Percentiles rank a stretch among this genome's conserved stretches.
These are phyloP conservation scores for Mimachlamys varia DNA, from an alignment of 2,888 invertebrate genomes.

Conservation along the genomic window DNA sequence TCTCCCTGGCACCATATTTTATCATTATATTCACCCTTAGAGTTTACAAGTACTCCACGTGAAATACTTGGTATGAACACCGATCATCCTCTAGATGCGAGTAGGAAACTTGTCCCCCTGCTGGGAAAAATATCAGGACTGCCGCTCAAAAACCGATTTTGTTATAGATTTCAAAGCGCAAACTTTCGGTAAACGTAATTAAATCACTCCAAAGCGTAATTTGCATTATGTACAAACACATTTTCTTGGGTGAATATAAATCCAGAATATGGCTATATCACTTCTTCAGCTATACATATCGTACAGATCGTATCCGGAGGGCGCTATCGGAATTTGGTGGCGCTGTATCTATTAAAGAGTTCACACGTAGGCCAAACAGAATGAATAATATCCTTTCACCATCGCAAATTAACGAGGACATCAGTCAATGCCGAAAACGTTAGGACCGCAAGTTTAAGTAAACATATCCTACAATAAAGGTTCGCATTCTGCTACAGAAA, in stretches of 20 bases:
- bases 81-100: not conserved
- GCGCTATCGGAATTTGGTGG: not conserved
- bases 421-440: not conserved
- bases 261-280: not conserved
- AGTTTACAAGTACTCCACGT: not conserved
- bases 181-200: not conserved
- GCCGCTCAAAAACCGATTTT: not conserved
- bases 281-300: not conserved
- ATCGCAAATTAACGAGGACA: constrained; percentile 15
- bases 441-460: not conserved
- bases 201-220: not conserved
- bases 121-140: not conserved
- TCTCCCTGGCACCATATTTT: not conserved
- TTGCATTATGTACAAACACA: not conserved
- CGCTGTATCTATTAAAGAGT: not conserved
- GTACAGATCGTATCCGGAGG: not conserved
- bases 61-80: not conserved
- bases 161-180: not conserved
- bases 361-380: constrained; percentile 25
- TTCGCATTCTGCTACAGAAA: not conserved
- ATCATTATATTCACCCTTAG: not conserved
- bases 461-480: not conserved
- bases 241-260: not conserved
- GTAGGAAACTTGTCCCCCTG: not conserved
- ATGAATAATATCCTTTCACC: constrained; percentile 23